Conservation (phyloP, 2,888 invertebrate genomes). For the Ectemnius cavifrons region DNA sequence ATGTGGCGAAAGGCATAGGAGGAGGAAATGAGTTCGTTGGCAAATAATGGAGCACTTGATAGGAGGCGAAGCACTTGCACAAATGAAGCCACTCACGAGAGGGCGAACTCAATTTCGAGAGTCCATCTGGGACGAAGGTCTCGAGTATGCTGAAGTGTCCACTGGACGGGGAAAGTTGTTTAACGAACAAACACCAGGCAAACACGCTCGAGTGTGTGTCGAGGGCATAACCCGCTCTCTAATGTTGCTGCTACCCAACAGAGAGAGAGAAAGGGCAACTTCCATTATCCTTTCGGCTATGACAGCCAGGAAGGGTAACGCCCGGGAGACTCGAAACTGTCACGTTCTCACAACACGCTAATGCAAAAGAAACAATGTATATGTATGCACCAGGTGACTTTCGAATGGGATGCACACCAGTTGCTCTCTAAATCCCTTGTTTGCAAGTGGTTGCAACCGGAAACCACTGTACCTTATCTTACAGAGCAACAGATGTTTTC, state of each 20-base stretch:
- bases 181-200: slow-evolving; percentile 57
- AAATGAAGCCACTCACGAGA: not conserved
- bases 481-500: too few species aligned
- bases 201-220: slow-evolving; percentile 56
- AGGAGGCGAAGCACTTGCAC: not conserved
- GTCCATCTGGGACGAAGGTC: slow-evolving; percentile 24
- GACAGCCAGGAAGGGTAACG: slow-evolving; percentile 34
- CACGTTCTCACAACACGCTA: slow-evolving; percentile 9
- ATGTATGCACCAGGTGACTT: not conserved
- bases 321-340: not conserved
- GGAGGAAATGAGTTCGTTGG: not conserved
- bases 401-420: not conserved
- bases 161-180: slow-evolving; percentile 57
- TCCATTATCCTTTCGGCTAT: slow-evolving; percentile 33
- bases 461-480: too few species aligned
- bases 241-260: slow-evolving; percentile 23
- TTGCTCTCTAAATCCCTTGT: not conserved
- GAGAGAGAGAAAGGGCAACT: slow-evolving; percentile 8
- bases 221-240: slow-evolving; percentile 39
- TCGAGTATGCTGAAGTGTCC: slow-evolving; percentile 31
- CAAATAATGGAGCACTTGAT: not conserved
- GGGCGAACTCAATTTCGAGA: slow-evolving; percentile 7
- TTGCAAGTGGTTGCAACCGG: too few species aligned
- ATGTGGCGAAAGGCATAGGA: not conserved
- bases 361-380: slow-evolving; percentile 1